Evolutionary conservation across 2,797 vertebrate genomes (phyloP).

Genomic region (Capromys pilorides): DNA sequence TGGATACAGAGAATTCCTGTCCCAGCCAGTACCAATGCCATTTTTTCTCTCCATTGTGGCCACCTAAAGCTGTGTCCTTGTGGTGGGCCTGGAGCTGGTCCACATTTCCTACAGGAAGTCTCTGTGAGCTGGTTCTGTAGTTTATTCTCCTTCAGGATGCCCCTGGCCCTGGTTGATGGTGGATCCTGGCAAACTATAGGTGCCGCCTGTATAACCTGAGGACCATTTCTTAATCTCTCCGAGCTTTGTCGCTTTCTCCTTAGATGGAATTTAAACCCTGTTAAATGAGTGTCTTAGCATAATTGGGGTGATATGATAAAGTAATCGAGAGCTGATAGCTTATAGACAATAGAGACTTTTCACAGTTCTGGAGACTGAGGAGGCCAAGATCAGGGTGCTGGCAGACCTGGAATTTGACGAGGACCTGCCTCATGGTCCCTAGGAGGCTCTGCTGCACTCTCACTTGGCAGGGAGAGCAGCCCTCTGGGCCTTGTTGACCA

Average conservation of each 20-base stretch:
- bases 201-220: no score
- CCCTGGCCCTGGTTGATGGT: neutral
- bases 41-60: neutral
- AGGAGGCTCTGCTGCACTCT: neutral
- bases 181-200: no score
- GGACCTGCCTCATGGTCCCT: neutral
- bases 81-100: no score
- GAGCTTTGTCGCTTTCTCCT: neutral
- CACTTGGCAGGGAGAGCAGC: rapidly evolving
- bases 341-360: neutral
- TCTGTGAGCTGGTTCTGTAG: rapidly evolving
- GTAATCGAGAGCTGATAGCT: neutral
- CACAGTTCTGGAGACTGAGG: neutral
- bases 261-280: no score
- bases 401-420: neutral
- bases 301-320: neutral
- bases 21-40: rapidly evolving
- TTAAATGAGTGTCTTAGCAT: neutral
- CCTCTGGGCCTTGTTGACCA: neutral
- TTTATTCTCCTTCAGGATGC: neutral
- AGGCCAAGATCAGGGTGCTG: neutral
- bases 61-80: neutral
- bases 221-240: neutral
- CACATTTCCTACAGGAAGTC: neutral
- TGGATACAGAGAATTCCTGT: neutral